These are phyloP conservation scores for Cyprinodon brontotheroides DNA, from an alignment of 2,113 vertebrate species.

Conservation along the genomic window DNA sequence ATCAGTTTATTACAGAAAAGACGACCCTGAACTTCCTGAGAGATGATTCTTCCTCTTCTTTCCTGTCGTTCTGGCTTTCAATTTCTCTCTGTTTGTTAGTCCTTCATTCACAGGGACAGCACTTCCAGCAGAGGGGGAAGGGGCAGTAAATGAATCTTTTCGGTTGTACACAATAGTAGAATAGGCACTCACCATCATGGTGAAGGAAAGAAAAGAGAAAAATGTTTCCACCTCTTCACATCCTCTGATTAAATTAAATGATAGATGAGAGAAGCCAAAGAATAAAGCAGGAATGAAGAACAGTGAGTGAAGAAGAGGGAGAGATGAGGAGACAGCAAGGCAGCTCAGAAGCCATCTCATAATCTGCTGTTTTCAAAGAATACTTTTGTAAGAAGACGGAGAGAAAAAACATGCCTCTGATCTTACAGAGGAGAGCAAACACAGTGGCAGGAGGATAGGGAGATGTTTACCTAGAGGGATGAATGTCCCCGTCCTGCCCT, in stretches of 20 bases:
- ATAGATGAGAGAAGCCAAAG: slow-evolving; percentile 53
- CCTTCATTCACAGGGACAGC: slow-evolving; percentile 57
- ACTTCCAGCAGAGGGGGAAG: slow-evolving; percentile 52
- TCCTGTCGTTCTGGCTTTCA: slow-evolving; percentile 11
- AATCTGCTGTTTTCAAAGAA: slow-evolving; percentile 72
- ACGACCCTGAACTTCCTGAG: slow-evolving; percentile 18
- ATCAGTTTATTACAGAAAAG: slow-evolving; percentile 34
- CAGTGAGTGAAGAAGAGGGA: slow-evolving; percentile 48
- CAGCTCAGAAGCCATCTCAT: slow-evolving; percentile 70
- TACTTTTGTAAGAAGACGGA: slow-evolving; percentile 65
- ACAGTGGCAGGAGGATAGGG: slow-evolving; percentile 29
- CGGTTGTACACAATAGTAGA: slow-evolving; percentile 64
- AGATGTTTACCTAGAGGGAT: slow-evolving; percentile 20
- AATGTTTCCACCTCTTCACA: slow-evolving; percentile 62
- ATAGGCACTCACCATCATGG: slow-evolving; percentile 61
- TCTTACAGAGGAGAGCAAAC: slow-evolving; percentile 52
- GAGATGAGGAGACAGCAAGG: slow-evolving; percentile 61
- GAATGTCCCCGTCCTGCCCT: slow-evolving; percentile 29
- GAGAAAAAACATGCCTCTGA: slow-evolving; percentile 51
- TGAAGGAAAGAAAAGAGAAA: slow-evolving; percentile 48
- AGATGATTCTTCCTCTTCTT: slow-evolving; percentile 21
- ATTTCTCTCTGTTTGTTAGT: slow-evolving; percentile 32
- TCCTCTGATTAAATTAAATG: slow-evolving; percentile 71
- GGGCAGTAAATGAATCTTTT: slow-evolving; percentile 71
- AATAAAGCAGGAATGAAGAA: slow-evolving; percentile 53